phyloP scores from a whole-genome alignment of 2,113 vertebrate genomes.

The Phylloscopus trochilus region DNA sequence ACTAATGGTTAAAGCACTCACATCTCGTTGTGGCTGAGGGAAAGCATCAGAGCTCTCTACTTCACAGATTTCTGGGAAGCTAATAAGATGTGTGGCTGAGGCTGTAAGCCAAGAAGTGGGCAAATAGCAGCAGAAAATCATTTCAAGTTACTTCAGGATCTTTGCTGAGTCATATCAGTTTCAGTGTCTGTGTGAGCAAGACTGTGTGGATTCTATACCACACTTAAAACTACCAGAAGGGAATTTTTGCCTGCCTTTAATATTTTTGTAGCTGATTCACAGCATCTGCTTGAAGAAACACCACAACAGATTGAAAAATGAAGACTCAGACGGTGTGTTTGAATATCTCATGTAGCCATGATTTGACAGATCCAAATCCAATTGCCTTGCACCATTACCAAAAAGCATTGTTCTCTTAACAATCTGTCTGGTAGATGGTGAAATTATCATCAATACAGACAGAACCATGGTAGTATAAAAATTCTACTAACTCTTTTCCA shows the following conservation, averaged over 20 bases:
- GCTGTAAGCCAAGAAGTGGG: slow-evolving; percentile 34
- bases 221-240: neutral
- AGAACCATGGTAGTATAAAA: neutral
- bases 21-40: slow-evolving; percentile 1
- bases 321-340: slow-evolving; percentile 38
- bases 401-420: neutral
- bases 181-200: slow-evolving; percentile 35
- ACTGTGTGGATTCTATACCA: slow-evolving; percentile 47
- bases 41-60: slow-evolving; percentile 44
- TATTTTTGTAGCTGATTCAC: slow-evolving; percentile 64
- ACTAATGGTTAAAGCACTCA: slow-evolving; percentile 28
- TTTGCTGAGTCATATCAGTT: slow-evolving; percentile 60
- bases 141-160: slow-evolving; percentile 36
- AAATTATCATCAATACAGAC: neutral
- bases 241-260: slow-evolving; percentile 44
- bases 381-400: neutral
- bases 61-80: slow-evolving; percentile 54
- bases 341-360: slow-evolving; percentile 16
- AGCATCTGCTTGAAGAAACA: slow-evolving; percentile 58
- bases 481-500: neutral
- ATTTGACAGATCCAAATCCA: slow-evolving; percentile 53
- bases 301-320: slow-evolving; percentile 51
- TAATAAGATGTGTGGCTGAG: neutral
- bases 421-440: neutral
- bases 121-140: slow-evolving; percentile 20